Evolutionary conservation across 2,797 vertebrate species (phyloP), one percentile per base, ranked within the genome.

Genomic region (Rhabdophis nuchalis): DNA sequence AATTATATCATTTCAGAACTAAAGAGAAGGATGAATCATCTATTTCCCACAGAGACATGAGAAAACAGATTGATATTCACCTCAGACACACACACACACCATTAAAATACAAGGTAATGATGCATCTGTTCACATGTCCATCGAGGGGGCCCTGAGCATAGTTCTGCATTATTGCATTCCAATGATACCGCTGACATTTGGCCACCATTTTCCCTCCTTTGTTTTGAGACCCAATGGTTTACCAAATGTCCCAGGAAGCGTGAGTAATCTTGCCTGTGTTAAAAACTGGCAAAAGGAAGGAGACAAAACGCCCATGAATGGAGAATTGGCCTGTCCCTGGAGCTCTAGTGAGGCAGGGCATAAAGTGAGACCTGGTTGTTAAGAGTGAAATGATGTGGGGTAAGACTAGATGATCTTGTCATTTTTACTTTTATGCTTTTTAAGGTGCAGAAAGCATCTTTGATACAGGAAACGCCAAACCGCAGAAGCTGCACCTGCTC

Each of bases 21-120:
- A 89, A 89, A 89, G 36, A 72, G 61, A 53, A 72, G 86, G 60
- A 29, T 91, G 91, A 91, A 29, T 88, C 91, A 91, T 72, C 27
- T 23, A 27, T 91, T 91, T 72, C 61, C 27, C 18, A 56, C n/a
- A 88, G 60, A 56, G 53, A 87, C 57, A 11, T 27, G 61, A 54
- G 27, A 57, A 68, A 77, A 54, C 72, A 57, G 36, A 53, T 91
- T 58, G 57, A 91, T 91, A 77, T 88, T 88, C 86, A 77, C 86
- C 36, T 58, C 91, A 57, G 61, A 87, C 25, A 29, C 16, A 6
- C 4, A 8, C 53, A n/a, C 18, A 2, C 27, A 13, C 36, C 18
- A 46, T 18, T 61, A 89, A 64, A n/a, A 54, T 56, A 14, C 52
- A 41, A 72, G 68, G 54, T 53, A 72, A 41, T 11, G 54, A 27